These are phyloP conservation scores for Mycalesis mineus DNA, from an alignment of 2,888 invertebrate genomes.

Conservation along the genomic window DNA sequence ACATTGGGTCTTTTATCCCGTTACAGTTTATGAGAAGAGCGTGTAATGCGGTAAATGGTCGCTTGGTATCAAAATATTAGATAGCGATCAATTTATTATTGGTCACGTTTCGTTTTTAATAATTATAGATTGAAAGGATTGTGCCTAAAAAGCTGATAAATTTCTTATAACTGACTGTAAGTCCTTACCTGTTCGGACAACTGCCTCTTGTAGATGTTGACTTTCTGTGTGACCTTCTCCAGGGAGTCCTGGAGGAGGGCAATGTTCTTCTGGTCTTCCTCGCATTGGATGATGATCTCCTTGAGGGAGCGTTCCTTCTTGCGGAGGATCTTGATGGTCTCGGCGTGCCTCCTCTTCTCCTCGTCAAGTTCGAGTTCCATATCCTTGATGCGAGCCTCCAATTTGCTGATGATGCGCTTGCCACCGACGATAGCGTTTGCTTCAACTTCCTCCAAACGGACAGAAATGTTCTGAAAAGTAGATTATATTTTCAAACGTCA, in stretches of 20 bases:
- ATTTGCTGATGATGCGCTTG: conserved; percentile 97
- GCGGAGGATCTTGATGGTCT: conserved; percentile 97
- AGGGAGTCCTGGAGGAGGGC: conserved; percentile 92
- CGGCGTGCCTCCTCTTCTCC: conserved; percentile 97
- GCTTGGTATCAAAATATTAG: too few relatives aligned
- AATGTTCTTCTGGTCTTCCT: conserved; percentile 98
- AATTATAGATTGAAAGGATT: too few relatives aligned
- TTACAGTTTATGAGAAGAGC: too few relatives aligned
- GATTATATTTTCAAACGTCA: too few relatives aligned
- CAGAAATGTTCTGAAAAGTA: conserved; percentile 83
- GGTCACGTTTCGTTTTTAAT: too few relatives aligned
- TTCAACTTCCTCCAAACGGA: conserved; percentile 97
- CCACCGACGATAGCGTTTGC: conserved; percentile 97
- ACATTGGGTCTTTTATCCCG: too few relatives aligned
- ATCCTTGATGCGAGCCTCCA: conserved; percentile 96
- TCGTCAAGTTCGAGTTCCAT: conserved; percentile 96
- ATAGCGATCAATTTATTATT: too few relatives aligned
- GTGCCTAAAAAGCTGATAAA: background rate
- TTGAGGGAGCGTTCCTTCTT: conserved; percentile 98
- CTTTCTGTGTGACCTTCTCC: conserved; percentile 92
- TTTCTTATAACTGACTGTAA: background rate
- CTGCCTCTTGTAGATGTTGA: conserved; percentile 97
- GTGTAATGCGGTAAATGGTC: too few relatives aligned
- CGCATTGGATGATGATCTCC: conserved; percentile 96
- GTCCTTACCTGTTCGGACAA: conserved; percentile 88